Conservation (phyloP, 2,113 vertebrate genomes). For the Herpailurus yagouaroundi region DNA sequence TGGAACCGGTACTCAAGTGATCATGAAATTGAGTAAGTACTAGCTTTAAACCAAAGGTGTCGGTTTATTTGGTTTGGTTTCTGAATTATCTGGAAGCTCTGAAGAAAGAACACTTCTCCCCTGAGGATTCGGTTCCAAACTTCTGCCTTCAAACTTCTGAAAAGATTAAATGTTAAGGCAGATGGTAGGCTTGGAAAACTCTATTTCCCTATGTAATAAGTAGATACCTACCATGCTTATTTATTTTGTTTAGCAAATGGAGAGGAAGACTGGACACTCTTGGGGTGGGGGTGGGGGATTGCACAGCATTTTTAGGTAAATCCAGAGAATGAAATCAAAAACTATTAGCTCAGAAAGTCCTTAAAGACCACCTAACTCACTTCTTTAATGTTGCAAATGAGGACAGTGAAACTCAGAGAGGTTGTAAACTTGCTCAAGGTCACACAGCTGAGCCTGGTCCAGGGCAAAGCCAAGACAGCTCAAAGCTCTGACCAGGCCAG, state of each 20-base stretch:
- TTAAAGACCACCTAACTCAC: constrained; percentile 21
- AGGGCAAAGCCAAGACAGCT: neutral
- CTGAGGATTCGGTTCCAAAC: constrained; percentile 33
- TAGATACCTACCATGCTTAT: constrained; percentile 43
- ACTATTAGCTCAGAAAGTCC: neutral
- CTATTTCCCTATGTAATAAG: constrained; percentile 13
- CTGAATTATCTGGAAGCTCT: constrained; percentile 55
- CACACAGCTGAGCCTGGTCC: neutral
- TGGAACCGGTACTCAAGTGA: constrained; percentile 37
- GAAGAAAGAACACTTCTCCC: constrained; percentile 43
- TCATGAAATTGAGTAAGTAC: constrained; percentile 67
- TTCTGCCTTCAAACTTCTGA: constrained; percentile 60
- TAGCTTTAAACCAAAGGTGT: constrained; percentile 35
- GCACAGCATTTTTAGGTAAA: constrained; percentile 9
- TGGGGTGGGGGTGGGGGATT: too few relatives aligned
- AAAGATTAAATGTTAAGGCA: constrained; percentile 56
- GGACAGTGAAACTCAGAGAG: neutral
- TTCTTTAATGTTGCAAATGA: constrained; percentile 38
- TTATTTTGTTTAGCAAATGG: constrained; percentile 53
- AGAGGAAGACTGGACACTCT: neutral
- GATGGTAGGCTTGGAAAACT: constrained; percentile 32
- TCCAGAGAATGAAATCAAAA: constrained; percentile 57
- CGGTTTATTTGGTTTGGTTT: constrained; percentile 36
- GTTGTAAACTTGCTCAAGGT: neutral
- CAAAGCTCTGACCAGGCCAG: neutral